Evolutionary conservation across 23 tunicate genomes (phyloP).

Genomic region (Halocynthia aurantium): DNA sequence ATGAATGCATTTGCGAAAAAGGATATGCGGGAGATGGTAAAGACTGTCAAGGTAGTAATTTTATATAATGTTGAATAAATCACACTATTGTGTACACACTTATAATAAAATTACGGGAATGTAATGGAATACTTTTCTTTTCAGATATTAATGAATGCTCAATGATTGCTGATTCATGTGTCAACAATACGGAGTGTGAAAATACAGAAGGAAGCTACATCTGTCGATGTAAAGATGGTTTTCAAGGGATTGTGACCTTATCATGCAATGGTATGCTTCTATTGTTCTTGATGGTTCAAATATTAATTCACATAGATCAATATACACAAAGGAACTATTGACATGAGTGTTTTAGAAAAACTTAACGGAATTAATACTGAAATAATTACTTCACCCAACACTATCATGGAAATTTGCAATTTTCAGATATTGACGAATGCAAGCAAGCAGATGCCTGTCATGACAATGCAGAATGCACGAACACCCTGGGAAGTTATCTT

Average conservation of each 20-base stretch:
- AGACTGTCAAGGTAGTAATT: slow-evolving; percentile 13
- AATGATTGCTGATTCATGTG: slow-evolving; percentile 16
- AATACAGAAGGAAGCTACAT: slow-evolving; percentile 44
- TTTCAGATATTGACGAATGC: slow-evolving; percentile 59
- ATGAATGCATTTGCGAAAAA: slow-evolving; percentile 23
- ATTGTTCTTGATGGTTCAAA: neutral
- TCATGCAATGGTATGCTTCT: neutral
- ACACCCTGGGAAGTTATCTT: slow-evolving; percentile 28
- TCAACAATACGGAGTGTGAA: slow-evolving; percentile 23
- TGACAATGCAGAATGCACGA: slow-evolving; percentile 16
- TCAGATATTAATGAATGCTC: slow-evolving; percentile 50
- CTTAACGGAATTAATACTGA: too few relatives aligned
- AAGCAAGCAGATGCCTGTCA: slow-evolving; percentile 22
- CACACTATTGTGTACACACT: neutral
- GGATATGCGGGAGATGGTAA: slow-evolving; percentile 39
- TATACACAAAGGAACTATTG: too few relatives aligned
- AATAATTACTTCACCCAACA: too few relatives aligned
- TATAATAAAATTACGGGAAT: neutral
- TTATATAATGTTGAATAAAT: neutral
- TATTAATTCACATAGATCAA: neutral
- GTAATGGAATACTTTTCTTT: neutral
- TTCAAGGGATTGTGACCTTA: slow-evolving; percentile 16
- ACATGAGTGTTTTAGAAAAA: too few relatives aligned
- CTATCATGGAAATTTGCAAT: neutral
- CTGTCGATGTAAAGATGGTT: slow-evolving; percentile 40